Percentiles rank a stretch among this genome's conserved stretches.
These are phyloP conservation scores for Aphodius sticticus DNA, from an alignment of 2,888 invertebrate genomes.

Conservation along the genomic window DNA sequence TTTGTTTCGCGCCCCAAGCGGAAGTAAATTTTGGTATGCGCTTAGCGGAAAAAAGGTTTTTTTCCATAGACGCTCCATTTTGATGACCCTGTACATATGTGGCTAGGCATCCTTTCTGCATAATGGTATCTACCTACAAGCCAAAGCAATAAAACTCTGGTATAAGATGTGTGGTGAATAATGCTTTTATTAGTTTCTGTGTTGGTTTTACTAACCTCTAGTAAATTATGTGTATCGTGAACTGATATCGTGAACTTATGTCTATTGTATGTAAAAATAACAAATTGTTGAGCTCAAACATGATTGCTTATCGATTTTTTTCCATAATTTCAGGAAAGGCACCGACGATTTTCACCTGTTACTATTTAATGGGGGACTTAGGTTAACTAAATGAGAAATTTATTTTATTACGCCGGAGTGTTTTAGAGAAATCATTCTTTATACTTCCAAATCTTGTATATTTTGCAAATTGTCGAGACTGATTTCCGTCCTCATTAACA, in stretches of 20 bases:
- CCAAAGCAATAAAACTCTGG: no score
- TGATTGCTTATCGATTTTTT: slow-evolving; percentile 33
- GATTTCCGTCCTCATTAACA: slow-evolving; percentile 35
- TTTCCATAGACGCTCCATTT: no score
- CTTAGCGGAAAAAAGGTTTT: no score
- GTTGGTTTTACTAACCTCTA: neutral
- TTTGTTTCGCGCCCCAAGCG: no score
- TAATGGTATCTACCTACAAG: no score
- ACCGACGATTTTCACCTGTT: slow-evolving; percentile 31
- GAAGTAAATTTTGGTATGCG: no score
- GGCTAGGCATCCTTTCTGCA: no score
- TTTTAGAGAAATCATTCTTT: slow-evolving; percentile 26
- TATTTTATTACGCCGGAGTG: slow-evolving; percentile 34
- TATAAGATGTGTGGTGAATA: neutral
- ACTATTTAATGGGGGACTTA: slow-evolving; percentile 28
- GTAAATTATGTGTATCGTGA: neutral
- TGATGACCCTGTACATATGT: no score
- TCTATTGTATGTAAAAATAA: neutral
- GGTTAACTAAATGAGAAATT: slow-evolving; percentile 31
- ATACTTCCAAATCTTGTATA: slow-evolving; percentile 23
- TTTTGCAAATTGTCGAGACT: slow-evolving; percentile 34
- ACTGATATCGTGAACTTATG: no score
- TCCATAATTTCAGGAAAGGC: slow-evolving; percentile 35
- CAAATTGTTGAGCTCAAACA: slow-evolving; percentile 34
- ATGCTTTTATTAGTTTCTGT: neutral